These are phyloP conservation scores for Plutella xylostella DNA, from an alignment of 2,888 invertebrate genomes.

Conservation along the genomic window DNA sequence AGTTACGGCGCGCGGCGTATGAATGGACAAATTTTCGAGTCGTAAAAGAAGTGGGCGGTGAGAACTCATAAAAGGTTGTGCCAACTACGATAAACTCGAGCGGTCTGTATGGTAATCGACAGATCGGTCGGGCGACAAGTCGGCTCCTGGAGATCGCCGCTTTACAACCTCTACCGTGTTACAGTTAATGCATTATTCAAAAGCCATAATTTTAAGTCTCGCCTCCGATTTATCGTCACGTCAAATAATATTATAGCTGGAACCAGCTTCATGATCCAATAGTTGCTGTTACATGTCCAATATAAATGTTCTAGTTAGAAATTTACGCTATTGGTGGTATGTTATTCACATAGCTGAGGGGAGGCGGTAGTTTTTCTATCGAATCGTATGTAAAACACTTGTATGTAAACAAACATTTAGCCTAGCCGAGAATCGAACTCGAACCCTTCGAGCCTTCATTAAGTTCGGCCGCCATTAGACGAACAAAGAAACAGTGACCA, in stretches of 20 bases:
- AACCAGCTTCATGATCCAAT: background rate
- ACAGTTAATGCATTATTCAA: slow-evolving; percentile 59
- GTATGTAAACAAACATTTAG: no score
- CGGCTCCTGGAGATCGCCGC: slow-evolving; percentile 28
- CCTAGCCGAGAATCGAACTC: no score
- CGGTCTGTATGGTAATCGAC: slow-evolving; percentile 22
- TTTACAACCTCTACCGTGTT: slow-evolving; percentile 46
- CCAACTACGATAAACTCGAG: slow-evolving; percentile 36
- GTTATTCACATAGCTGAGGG: no score
- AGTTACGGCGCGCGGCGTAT: slow-evolving; percentile 33
- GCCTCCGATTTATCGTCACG: slow-evolving; percentile 49
- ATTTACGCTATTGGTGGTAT: no score
- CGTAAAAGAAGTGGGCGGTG: slow-evolving; percentile 35
- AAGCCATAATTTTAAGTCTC: slow-evolving; percentile 52
- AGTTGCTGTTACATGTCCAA: background rate
- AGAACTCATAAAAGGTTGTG: slow-evolving; percentile 39
- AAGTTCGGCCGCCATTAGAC: no score
- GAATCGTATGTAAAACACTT: no score
- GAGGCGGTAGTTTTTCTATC: no score
- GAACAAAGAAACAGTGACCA: no score
- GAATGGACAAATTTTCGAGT: slow-evolving; percentile 44
- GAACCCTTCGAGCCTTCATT: no score
- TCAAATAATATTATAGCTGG: slow-evolving; percentile 26
- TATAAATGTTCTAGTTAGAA: no score
- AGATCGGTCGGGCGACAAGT: slow-evolving; percentile 12